Percentiles rank a stretch among this genome's conserved stretches.
phyloP scores from a whole-genome alignment of 2,113 vertebrate species.

The Sturnus vulgaris region DNA sequence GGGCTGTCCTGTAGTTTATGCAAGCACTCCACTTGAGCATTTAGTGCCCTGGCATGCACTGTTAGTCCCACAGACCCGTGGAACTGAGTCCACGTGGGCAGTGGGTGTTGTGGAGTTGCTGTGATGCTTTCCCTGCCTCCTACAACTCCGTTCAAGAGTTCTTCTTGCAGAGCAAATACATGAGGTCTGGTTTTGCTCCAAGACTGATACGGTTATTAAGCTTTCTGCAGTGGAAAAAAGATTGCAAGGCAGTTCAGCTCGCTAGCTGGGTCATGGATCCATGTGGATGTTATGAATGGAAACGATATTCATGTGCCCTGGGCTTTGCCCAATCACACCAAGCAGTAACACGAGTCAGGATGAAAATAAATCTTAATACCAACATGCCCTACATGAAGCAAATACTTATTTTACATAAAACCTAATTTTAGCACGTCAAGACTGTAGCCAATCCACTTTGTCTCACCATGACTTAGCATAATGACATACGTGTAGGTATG shows the following conservation, averaged over 20 bases:
- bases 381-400: conserved; percentile 22
- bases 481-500: background rate
- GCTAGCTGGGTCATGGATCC: conserved; percentile 8
- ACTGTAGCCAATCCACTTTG: background rate
- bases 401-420: conserved; percentile 40
- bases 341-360: background rate
- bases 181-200: background rate
- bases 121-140: background rate
- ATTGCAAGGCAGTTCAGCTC: conserved; percentile 14
- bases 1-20: background rate
- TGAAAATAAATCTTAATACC: conserved; percentile 44
- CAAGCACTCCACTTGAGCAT: background rate
- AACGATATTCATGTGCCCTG: background rate
- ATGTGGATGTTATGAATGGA: conserved; percentile 33
- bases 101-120: background rate
- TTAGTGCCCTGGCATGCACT: background rate
- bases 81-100: background rate
- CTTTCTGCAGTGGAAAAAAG: background rate
- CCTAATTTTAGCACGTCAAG: conserved; percentile 10
- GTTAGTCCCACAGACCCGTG: background rate
- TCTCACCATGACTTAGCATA: background rate
- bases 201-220: background rate
- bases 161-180: background rate
- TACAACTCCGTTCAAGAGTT: background rate
- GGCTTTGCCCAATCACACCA: conserved; percentile 31